Evolutionary conservation across 2,888 invertebrate species (phyloP).

Genomic region (Parascotia fuliginaria): DNA sequence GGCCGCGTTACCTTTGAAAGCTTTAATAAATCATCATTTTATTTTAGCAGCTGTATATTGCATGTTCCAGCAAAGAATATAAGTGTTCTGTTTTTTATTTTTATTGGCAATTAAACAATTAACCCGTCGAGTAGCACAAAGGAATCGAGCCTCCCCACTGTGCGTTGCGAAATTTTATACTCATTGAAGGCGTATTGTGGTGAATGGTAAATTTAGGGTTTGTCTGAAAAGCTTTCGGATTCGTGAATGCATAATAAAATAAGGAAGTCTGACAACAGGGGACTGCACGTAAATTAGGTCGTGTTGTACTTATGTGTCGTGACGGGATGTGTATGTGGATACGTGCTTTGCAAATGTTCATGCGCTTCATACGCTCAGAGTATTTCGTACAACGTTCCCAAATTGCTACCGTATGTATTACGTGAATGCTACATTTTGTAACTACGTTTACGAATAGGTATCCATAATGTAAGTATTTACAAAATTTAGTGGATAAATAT

Average conservation of each 20-base stretch:
- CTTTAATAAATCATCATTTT: slow-evolving; percentile 32
- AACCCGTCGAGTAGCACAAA: slow-evolving; percentile 76
- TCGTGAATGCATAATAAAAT: slow-evolving; percentile 52
- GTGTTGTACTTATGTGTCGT: slow-evolving; percentile 24
- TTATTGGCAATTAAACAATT: slow-evolving; percentile 85
- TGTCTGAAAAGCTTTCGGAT: slow-evolving; percentile 62
- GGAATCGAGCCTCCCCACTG: slow-evolving; percentile 62
- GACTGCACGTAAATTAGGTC: slow-evolving; percentile 51
- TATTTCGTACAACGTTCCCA: background rate
- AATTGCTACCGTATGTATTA: background rate
- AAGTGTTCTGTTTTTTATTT: slow-evolving; percentile 75
- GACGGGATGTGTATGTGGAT: background rate
- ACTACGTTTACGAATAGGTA: background rate
- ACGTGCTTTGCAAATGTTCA: background rate
- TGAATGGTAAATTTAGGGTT: slow-evolving; percentile 69
- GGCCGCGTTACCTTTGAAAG: slow-evolving; percentile 14
- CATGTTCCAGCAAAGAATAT: slow-evolving; percentile 45
- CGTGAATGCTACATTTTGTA: background rate
- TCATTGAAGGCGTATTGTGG: slow-evolving; percentile 72
- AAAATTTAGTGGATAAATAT: too few relatives aligned
- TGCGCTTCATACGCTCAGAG: background rate
- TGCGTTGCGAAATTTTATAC: slow-evolving; percentile 78
- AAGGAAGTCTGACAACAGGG: slow-evolving; percentile 57
- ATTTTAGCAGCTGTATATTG: slow-evolving; percentile 57
- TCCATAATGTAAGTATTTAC: background rate